Evolutionary conservation across 2,888 invertebrate species (phyloP).

Genomic region (Nomada ferruginata): DNA sequence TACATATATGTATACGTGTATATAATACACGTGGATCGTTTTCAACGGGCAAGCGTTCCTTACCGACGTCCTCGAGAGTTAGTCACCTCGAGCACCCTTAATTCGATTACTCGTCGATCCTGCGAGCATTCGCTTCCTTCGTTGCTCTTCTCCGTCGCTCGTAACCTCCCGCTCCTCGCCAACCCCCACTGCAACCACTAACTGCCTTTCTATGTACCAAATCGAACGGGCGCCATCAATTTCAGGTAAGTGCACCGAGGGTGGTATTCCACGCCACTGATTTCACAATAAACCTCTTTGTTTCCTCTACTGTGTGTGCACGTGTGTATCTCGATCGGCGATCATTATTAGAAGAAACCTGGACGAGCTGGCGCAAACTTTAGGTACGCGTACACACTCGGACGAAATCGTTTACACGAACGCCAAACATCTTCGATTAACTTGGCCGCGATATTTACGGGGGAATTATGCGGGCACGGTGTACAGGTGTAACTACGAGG

Average conservation of each 20-base stretch:
- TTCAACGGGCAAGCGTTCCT: constrained; percentile 40
- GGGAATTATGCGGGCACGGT: constrained; percentile 17
- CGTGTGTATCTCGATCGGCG: neutral
- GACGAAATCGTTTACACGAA: neutral
- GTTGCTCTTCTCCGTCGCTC: constrained; percentile 36
- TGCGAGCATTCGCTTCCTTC: constrained; percentile 44
- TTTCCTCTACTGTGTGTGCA: constrained; percentile 13
- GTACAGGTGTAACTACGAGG: constrained; percentile 43
- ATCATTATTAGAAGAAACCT: constrained; percentile 25
- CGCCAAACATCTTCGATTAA: neutral
- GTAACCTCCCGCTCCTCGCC: neutral
- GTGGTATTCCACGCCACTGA: constrained; percentile 45
- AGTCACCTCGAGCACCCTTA: constrained; percentile 69
- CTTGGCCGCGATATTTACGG: neutral
- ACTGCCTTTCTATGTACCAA: constrained; percentile 61
- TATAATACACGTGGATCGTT: constrained; percentile 55
- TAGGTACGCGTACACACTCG: neutral
- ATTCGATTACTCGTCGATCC: constrained; percentile 75
- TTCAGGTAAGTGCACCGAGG: constrained; percentile 54
- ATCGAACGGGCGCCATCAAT: constrained; percentile 64
- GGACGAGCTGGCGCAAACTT: neutral
- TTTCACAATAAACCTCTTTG: constrained; percentile 60
- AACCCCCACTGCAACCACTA: constrained; percentile 24
- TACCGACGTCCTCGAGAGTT: constrained; percentile 49
- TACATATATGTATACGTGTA: neutral